A percentile compares a stretch with the other conserved stretches of the same genome.
phyloP scores from a whole-genome alignment of 2,888 invertebrate genomes.

The Spicauda simplicius region DNA sequence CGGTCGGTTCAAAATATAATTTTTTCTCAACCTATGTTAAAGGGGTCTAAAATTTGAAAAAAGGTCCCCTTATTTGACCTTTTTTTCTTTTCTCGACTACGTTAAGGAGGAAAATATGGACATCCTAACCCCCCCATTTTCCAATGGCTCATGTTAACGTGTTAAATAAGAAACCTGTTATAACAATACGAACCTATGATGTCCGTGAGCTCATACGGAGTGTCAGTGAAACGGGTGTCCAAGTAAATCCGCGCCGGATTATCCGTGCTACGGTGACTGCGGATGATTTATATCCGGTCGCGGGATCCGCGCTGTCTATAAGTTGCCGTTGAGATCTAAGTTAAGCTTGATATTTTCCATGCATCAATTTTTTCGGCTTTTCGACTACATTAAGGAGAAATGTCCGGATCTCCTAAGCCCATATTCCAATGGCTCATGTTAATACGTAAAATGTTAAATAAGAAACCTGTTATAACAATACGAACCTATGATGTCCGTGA shows the following conservation, averaged over 20 bases:
- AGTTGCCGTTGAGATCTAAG: conserved; percentile 30
- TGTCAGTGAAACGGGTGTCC: neutral
- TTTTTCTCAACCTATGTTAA: no score
- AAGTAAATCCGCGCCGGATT: conserved; percentile 27
- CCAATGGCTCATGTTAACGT: neutral
- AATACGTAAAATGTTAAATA: neutral
- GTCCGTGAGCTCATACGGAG: neutral
- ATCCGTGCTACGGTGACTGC: conserved; percentile 21
- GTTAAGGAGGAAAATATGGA: no score
- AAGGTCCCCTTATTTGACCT: no score
- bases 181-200: neutral
- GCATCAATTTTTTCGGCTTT: no score
- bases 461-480: neutral
- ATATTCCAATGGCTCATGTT: neutral
- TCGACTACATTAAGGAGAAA: no score
- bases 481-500: neutral
- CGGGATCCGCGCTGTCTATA: conserved; percentile 30
- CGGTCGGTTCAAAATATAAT: no score
- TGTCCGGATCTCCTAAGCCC: no score
- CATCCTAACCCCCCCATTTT: no score
- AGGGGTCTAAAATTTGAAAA: no score
- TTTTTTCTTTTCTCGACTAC: no score
- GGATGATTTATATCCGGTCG: conserved; percentile 29
- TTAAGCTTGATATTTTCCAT: no score
- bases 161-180: neutral